These are phyloP conservation scores for Steatornis caripensis DNA, from an alignment of 2,113 vertebrate species.

Conservation along the genomic window DNA sequence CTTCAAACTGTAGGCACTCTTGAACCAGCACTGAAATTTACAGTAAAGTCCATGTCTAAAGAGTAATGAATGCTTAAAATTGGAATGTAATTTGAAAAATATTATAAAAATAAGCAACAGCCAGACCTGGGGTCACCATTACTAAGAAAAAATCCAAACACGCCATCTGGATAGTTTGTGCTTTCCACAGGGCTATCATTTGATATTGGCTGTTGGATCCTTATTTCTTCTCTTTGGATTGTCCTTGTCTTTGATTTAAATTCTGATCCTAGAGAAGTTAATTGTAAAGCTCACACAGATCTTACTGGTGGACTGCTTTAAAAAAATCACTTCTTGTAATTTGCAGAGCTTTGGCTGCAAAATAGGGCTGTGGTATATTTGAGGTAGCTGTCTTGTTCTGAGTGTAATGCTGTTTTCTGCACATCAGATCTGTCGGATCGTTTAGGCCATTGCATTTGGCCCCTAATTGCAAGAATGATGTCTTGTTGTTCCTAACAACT, in stretches of 20 bases:
- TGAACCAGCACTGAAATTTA: background rate
- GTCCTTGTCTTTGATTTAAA: background rate
- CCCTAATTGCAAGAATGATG: background rate
- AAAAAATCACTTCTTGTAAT: background rate
- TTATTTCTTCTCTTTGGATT: background rate
- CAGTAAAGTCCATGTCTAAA: background rate
- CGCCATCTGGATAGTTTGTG: background rate
- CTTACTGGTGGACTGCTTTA: background rate
- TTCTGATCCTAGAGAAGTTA: background rate
- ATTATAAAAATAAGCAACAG: background rate
- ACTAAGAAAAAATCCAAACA: background rate
- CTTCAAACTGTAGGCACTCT: background rate
- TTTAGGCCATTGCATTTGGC: background rate
- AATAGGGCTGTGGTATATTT: background rate
- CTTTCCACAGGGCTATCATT: background rate
- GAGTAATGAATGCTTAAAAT: background rate
- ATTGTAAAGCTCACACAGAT: background rate
- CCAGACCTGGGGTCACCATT: background rate
- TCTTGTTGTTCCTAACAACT: background rate
- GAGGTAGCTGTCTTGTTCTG: background rate
- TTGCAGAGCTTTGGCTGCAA: background rate
- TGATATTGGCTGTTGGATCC: background rate
- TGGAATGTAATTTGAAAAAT: background rate
- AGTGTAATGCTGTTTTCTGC: background rate
- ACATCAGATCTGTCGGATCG: background rate